Evolutionary conservation across 2,797 vertebrate genomes (phyloP).

Genomic region (Acanthurus lineatus): DNA sequence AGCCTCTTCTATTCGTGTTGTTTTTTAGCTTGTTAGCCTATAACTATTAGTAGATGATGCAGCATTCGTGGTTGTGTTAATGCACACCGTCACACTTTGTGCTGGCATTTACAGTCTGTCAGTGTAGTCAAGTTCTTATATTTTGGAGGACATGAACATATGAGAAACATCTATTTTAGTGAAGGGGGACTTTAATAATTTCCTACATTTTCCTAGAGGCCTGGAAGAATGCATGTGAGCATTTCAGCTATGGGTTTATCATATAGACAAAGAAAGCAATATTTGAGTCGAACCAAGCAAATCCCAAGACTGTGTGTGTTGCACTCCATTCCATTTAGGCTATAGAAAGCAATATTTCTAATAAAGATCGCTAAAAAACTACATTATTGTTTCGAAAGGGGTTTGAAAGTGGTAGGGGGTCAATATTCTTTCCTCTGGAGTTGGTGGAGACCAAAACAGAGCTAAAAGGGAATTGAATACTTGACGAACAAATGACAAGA

Average conservation of each 20-base stretch:
- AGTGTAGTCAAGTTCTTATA: no score
- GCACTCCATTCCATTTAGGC: background rate
- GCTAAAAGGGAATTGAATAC: background rate
- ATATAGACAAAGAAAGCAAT: background rate
- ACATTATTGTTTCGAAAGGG: background rate
- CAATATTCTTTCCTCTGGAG: background rate
- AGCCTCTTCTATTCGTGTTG: no score
- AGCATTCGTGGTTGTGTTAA: no score
- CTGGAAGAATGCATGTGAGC: background rate
- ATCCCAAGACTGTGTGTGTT: background rate
- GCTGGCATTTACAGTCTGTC: no score
- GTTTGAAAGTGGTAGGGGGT: background rate
- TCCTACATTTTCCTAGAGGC: conserved; percentile 13
- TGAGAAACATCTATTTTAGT: no score
- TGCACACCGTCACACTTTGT: no score
- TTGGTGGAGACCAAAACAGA: background rate
- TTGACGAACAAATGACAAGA: background rate
- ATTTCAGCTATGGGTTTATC: background rate
- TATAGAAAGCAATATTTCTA: background rate
- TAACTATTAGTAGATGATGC: no score
- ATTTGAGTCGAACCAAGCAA: background rate
- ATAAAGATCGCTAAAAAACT: no score
- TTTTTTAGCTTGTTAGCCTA: no score
- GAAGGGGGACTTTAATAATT: background rate
- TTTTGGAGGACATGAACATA: no score